Evolutionary conservation across 2,888 invertebrate species (phyloP).

Genomic region (Penaeus monodon): DNA sequence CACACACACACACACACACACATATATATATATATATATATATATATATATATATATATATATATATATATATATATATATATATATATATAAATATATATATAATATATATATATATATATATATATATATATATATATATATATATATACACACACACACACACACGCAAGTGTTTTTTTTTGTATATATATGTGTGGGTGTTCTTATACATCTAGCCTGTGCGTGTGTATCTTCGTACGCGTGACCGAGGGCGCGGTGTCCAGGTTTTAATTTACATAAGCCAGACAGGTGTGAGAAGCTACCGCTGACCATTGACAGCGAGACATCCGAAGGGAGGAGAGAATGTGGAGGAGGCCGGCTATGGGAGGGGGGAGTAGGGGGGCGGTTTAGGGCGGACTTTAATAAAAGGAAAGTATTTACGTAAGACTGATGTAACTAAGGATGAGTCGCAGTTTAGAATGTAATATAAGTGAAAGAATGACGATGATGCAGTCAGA

Average conservation of each 20-base stretch:
- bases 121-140: not conserved
- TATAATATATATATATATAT: not conserved
- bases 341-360: not conserved
- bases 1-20: not conserved
- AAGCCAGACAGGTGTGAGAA: no score
- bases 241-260: not conserved
- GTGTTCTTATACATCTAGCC: not conserved
- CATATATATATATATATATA: not conserved
- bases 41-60: not conserved
- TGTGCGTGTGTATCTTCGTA: not conserved
- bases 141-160: not conserved
- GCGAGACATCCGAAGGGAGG: not conserved
- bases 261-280: no score
- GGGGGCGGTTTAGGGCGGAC: not conserved
- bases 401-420: not conserved
- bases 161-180: not conserved
- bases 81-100: not conserved
- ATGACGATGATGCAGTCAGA: no score
- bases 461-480: not conserved
- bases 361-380: not conserved
- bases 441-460: not conserved
- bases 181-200: not conserved
- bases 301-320: not conserved
- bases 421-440: not conserved
- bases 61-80: not conserved